Evolutionary conservation across 2,888 invertebrate genomes (phyloP).

Genomic region (Oscheius sp.): DNA sequence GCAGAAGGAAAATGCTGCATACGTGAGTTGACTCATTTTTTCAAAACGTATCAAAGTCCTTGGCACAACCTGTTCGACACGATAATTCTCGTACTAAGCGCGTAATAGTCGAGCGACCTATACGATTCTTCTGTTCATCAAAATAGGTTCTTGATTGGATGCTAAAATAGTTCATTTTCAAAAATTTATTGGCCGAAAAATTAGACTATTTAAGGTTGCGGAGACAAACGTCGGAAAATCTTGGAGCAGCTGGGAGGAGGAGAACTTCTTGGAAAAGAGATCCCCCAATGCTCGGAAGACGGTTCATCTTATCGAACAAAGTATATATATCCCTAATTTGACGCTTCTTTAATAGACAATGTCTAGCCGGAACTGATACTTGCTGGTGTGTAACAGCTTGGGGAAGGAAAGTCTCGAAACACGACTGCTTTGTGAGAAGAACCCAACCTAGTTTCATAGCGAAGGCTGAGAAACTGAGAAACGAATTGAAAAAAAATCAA

Average conservation of each 20-base stretch:
- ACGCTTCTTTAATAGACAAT: conserved; percentile 37
- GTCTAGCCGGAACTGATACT: conserved; percentile 46
- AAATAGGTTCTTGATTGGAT: not conserved
- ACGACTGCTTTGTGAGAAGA: conserved; percentile 31
- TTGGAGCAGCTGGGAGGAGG: conserved; percentile 36
- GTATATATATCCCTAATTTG: conserved; percentile 12
- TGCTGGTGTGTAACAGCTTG: conserved; percentile 49
- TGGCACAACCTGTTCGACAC: conserved; percentile 25
- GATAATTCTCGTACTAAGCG: conserved; percentile 28
- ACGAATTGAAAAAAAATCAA: conserved; percentile 36
- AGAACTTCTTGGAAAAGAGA: conserved; percentile 48
- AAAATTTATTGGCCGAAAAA: not conserved
- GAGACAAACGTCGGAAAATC: conserved; percentile 33
- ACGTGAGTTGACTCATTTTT: conserved; percentile 37
- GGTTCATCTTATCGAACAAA: conserved; percentile 37
- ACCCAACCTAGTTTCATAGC: not conserved
- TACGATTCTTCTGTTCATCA: conserved; percentile 10
- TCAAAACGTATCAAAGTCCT: conserved; percentile 10
- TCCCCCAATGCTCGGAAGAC: conserved; percentile 40
- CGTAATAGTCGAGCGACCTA: conserved; percentile 24
- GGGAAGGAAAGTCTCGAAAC: conserved; percentile 35
- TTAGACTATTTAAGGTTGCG: conserved; percentile 38
- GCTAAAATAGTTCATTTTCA: not conserved
- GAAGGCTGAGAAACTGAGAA: conserved; percentile 1
- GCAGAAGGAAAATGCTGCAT: conserved; percentile 46